Evolutionary conservation across 2,888 invertebrate genomes (phyloP).

Genomic region (Monoplex corrugatus): DNA sequence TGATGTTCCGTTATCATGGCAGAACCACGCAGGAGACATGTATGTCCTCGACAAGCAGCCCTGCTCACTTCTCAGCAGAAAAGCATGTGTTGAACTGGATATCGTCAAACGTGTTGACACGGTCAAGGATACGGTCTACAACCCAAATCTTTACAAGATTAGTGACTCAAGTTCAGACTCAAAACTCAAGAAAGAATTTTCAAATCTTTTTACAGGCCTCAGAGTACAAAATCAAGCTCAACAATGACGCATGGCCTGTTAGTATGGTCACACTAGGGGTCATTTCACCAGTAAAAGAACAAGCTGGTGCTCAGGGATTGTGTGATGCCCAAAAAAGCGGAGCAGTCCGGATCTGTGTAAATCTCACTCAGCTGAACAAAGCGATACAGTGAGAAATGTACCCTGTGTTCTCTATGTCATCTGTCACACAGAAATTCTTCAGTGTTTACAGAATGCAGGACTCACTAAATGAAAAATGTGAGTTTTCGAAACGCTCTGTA

Average conservation of each 20-base stretch:
- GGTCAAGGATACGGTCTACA: background rate
- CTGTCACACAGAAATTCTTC: conserved; percentile 58
- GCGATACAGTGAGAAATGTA: conserved; percentile 52
- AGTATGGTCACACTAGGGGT: conserved; percentile 44
- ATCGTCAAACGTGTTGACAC: too few species aligned
- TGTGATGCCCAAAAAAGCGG: conserved; percentile 58
- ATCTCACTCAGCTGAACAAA: conserved; percentile 56
- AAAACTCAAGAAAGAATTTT: conserved; percentile 40
- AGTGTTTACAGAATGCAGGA: conserved; percentile 50
- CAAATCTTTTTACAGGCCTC: conserved; percentile 42
- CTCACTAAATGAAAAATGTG: conserved; percentile 59
- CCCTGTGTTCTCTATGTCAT: conserved; percentile 55
- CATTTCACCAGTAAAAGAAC: conserved; percentile 56
- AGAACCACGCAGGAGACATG: too few species aligned
- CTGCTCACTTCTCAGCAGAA: too few species aligned
- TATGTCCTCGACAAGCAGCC: too few species aligned
- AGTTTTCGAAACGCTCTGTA: background rate
- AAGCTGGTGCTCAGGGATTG: conserved; percentile 59
- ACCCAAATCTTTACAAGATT: background rate
- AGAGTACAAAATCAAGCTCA: conserved; percentile 39
- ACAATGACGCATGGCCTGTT: background rate
- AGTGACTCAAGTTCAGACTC: background rate
- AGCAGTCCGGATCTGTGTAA: conserved; percentile 54
- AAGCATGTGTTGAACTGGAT: background rate
- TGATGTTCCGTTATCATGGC: too few species aligned